Evolutionary conservation across 2,888 invertebrate species (phyloP).

Genomic region (Scelioninae gen. 1): DNA sequence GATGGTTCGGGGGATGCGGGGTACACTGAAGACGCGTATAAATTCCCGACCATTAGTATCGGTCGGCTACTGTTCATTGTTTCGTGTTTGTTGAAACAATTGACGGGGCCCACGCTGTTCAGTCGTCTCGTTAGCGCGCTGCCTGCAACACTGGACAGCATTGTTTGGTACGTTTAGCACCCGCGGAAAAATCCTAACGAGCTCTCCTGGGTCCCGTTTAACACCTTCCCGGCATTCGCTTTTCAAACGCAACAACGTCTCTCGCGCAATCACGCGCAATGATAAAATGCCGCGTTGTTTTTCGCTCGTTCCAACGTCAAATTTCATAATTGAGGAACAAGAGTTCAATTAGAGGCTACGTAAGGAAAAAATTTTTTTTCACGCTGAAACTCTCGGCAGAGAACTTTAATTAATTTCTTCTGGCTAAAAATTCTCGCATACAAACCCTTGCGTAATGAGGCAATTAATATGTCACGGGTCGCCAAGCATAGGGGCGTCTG

Average conservation of each 20-base stretch:
- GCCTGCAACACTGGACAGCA: slow-evolving; percentile 75
- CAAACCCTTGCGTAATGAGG: slow-evolving; percentile 53
- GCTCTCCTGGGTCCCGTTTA: slow-evolving; percentile 75
- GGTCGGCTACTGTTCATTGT: slow-evolving; percentile 76
- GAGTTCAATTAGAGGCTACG: slow-evolving; percentile 50
- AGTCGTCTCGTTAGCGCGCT: slow-evolving; percentile 81
- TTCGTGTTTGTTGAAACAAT: slow-evolving; percentile 82
- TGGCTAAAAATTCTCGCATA: slow-evolving; percentile 31
- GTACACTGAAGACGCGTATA: too few relatives aligned
- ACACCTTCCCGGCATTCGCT: slow-evolving; percentile 73
- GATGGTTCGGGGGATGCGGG: too few relatives aligned
- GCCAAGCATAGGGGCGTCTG: slow-evolving; percentile 28
- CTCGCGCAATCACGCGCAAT: slow-evolving; percentile 25
- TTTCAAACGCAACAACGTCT: slow-evolving; percentile 53
- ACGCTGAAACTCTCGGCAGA: not conserved
- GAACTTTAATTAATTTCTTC: slow-evolving; percentile 40
- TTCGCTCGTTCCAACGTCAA: slow-evolving; percentile 45
- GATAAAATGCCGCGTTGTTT: slow-evolving; percentile 56
- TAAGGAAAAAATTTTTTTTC: slow-evolving; percentile 30
- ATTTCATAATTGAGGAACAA: slow-evolving; percentile 66
- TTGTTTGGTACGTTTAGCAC: slow-evolving; percentile 81
- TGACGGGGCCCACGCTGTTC: slow-evolving; percentile 80
- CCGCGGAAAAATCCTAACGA: slow-evolving; percentile 84
- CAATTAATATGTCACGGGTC: slow-evolving; percentile 65
- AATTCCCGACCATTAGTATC: slow-evolving; percentile 83